Evolutionary conservation across 2,888 invertebrate species (phyloP).

Genomic region (Helleia helle): DNA sequence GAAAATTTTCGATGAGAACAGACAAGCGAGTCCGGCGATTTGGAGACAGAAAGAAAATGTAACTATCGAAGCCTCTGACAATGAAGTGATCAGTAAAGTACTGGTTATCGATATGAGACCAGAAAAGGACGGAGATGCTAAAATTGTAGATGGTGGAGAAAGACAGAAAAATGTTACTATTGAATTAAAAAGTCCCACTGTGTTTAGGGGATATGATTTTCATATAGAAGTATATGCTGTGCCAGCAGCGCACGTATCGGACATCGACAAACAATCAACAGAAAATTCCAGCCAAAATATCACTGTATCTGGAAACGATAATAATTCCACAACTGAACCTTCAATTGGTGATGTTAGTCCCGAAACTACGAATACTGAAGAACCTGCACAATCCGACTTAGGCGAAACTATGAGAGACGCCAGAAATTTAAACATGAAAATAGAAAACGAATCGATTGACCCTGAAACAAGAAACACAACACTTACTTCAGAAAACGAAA

Average conservation of each 20-base stretch:
- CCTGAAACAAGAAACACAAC: not conserved
- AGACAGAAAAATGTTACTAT: conserved; percentile 49
- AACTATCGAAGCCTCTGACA: conserved; percentile 36
- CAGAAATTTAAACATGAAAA: not conserved
- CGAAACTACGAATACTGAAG: not conserved
- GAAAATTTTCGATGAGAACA: conserved; percentile 41
- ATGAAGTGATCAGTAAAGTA: conserved; percentile 43
- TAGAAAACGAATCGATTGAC: not conserved
- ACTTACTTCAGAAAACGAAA: not conserved
- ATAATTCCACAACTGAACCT: not conserved
- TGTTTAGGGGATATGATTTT: conserved; percentile 51
- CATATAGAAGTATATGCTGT: conserved; percentile 41
- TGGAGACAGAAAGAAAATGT: conserved; percentile 44
- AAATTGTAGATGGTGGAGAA: conserved; percentile 47
- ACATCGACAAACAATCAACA: conserved; percentile 8
- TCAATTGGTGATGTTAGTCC: not conserved
- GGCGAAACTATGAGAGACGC: conserved; percentile 8
- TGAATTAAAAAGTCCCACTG: conserved; percentile 52
- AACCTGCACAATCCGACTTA: not conserved
- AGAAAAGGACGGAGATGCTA: conserved; percentile 51
- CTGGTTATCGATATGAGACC: conserved; percentile 44
- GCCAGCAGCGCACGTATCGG: conserved; percentile 17
- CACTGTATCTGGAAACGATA: not conserved
- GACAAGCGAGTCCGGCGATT: conserved; percentile 46
- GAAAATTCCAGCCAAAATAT: not conserved